Conservation (phyloP, 2,113 vertebrate species). For the Melanerpes aurifrons region DNA sequence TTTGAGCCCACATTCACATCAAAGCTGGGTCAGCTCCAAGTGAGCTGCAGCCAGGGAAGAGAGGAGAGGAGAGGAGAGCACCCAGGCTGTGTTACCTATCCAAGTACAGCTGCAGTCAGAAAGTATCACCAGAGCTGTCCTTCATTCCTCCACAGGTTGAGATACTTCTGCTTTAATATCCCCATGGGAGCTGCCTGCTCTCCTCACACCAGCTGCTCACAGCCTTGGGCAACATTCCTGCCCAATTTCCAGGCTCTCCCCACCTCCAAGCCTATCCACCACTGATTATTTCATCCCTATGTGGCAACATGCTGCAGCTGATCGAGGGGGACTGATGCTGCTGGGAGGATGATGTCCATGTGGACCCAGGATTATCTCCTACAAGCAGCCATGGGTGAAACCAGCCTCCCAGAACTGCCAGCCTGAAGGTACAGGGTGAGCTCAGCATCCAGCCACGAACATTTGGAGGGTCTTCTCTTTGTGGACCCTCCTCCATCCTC, state of each 20-base stretch:
- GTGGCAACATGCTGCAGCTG: fast-evolving
- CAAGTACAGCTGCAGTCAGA: neutral
- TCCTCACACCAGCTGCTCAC: neutral
- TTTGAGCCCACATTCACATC: fast-evolving
- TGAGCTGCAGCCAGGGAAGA: neutral
- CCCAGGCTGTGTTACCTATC: neutral
- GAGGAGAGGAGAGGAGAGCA: neutral
- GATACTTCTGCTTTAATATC: neutral
- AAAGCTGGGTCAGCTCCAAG: neutral
- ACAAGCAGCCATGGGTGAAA: neutral
- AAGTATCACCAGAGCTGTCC: neutral
- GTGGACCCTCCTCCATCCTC: neutral
- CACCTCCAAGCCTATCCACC: neutral
- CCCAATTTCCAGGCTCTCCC: neutral
- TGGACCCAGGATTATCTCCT: fast-evolving
- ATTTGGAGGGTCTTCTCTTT: neutral
- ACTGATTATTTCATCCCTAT: fast-evolving
- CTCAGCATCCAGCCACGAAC: neutral
- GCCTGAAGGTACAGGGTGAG: neutral
- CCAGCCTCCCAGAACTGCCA: neutral
- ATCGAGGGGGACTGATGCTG: fast-evolving
- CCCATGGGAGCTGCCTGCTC: neutral
- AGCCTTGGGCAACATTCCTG: neutral
- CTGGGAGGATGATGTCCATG: neutral
- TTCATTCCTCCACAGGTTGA: neutral